Conservation (phyloP, 2,113 vertebrate genomes). For the Zingel zingel region DNA sequence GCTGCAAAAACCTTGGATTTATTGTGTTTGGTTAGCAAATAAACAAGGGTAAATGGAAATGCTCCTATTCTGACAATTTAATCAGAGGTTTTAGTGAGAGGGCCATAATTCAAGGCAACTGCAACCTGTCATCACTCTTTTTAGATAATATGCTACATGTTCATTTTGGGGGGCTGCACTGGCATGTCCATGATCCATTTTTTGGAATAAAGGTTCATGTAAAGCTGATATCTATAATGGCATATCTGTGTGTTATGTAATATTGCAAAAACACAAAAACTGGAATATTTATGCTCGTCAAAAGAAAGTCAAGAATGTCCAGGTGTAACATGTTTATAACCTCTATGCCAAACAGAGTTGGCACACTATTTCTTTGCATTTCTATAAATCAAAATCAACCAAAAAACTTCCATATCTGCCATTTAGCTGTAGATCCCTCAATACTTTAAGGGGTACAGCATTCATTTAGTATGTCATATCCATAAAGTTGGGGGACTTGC, state of each 20-base stretch:
- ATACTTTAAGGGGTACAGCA: not conserved
- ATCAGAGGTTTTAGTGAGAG: not conserved
- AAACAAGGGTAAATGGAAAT: constrained; percentile 6
- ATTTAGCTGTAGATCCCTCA: not conserved
- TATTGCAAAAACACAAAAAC: not conserved
- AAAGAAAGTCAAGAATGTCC: not conserved
- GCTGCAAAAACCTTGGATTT: not conserved
- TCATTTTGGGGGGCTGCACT: not conserved
- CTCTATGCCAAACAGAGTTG: not conserved
- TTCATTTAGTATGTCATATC: not conserved
- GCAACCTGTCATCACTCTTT: not conserved
- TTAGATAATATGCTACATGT: not conserved
- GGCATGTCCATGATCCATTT: not conserved
- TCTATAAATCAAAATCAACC: not conserved
- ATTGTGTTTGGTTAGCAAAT: constrained; percentile 15
- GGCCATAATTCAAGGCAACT: constrained; percentile 2
- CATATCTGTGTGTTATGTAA: not conserved
- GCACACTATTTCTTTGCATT: not conserved
- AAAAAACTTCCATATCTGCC: not conserved
- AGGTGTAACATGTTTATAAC: not conserved
- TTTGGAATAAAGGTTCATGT: not conserved
- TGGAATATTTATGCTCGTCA: not conserved
- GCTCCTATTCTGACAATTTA: not conserved
- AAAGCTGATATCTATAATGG: not conserved
- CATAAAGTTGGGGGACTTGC: not conserved